Conservation (phyloP, 2,888 invertebrate species). For the Callosobruchus maculatus region DNA sequence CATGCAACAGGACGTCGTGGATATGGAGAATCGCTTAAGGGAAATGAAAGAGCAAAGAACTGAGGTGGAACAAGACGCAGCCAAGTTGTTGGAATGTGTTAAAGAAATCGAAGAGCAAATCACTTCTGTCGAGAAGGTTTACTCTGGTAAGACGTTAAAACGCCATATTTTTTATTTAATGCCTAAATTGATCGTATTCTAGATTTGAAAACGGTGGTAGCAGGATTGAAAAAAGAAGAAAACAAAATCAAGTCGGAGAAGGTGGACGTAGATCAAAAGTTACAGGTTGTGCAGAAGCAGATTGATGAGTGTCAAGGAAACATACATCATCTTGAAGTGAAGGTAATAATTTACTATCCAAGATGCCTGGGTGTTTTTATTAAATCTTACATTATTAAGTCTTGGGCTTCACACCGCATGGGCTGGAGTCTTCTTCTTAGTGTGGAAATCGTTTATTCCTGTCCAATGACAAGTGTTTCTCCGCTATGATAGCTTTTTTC, state of each 20-base stretch:
- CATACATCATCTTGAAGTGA: constrained; percentile 56
- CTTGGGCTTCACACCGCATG: too few species aligned
- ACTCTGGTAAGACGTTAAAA: constrained; percentile 39
- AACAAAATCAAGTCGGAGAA: constrained; percentile 66
- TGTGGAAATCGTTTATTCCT: too few species aligned
- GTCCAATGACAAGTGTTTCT: too few species aligned
- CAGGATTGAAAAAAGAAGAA: constrained; percentile 59
- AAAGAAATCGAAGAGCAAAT: constrained; percentile 59
- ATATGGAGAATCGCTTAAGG: constrained; percentile 64
- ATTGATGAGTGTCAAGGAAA: constrained; percentile 57
- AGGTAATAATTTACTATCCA: constrained; percentile 47
- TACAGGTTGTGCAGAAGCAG: constrained; percentile 58
- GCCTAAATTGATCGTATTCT: constrained; percentile 1
- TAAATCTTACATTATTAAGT: too few species aligned
- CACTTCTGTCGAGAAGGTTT: constrained; percentile 56
- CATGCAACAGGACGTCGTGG: constrained; percentile 67
- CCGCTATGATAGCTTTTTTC: too few species aligned
- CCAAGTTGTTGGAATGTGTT: constrained; percentile 54
- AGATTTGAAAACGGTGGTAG: constrained; percentile 61
- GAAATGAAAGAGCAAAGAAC: constrained; percentile 57
- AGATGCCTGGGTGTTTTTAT: too few species aligned
- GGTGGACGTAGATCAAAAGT: constrained; percentile 71
- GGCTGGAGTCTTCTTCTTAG: too few species aligned
- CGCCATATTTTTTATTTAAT: not conserved
- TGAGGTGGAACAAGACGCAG: constrained; percentile 56